Conservation (phyloP, 2,113 vertebrate species). For the Symphodus melops region DNA sequence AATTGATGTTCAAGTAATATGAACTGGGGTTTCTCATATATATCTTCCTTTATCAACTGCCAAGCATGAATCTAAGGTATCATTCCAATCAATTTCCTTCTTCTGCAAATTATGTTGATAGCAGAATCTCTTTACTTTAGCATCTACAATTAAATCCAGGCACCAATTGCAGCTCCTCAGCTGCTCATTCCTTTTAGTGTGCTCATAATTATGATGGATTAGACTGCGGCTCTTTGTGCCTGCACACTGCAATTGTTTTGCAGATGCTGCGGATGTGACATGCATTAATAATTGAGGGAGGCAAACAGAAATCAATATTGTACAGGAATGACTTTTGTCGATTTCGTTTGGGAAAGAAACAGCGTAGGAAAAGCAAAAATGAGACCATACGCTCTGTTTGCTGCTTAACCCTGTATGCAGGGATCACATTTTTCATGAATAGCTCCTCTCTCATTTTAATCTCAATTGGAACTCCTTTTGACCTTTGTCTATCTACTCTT, state of each 20-base stretch:
- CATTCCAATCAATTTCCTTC: neutral
- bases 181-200: slow-evolving; percentile 70
- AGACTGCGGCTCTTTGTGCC: slow-evolving; percentile 86
- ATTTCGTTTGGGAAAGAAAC: slow-evolving; percentile 33
- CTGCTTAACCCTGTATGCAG: slow-evolving; percentile 3
- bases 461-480: neutral
- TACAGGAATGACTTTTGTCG: slow-evolving; percentile 47
- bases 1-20: neutral
- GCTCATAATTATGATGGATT: slow-evolving; percentile 92
- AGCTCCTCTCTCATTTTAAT: neutral
- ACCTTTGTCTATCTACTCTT: neutral
- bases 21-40: neutral
- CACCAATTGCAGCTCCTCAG: slow-evolving; percentile 34
- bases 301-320: slow-evolving; percentile 72
- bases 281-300: slow-evolving; percentile 86
- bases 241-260: slow-evolving; percentile 86
- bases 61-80: neutral
- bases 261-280: slow-evolving; percentile 88
- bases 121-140: slow-evolving; percentile 8
- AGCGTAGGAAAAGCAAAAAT: slow-evolving; percentile 3
- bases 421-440: slow-evolving; percentile 19
- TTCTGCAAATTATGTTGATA: neutral
- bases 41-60: neutral
- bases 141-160: slow-evolving; percentile 15
- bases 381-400: slow-evolving; percentile 1